These are phyloP conservation scores for Craterocephalus amniculus DNA, from an alignment of 2,797 vertebrate genomes.

Conservation along the genomic window DNA sequence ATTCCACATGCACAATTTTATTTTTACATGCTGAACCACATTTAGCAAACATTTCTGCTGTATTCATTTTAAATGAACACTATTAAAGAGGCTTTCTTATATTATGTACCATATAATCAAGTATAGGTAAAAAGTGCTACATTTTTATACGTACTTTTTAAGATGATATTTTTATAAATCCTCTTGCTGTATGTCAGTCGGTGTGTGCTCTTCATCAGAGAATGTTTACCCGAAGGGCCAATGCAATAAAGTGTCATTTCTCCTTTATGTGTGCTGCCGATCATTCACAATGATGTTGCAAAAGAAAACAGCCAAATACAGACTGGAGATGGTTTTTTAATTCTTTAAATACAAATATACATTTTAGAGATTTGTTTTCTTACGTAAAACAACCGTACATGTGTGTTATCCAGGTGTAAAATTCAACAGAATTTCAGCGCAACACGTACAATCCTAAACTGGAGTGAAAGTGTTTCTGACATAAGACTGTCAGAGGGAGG, in stretches of 20 bases:
- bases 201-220: constrained; percentile 35
- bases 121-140: neutral
- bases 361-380: constrained; percentile 20
- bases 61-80: constrained; percentile 28
- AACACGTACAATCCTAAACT: neutral
- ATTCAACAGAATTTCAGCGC: neutral
- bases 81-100: constrained; percentile 28
- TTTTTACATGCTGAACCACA: constrained; percentile 5
- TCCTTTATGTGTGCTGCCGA: constrained; percentile 23
- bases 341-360: constrained; percentile 50
- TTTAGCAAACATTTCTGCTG: constrained; percentile 11
- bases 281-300: neutral
- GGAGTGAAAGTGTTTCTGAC: neutral
- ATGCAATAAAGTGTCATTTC: constrained; percentile 71
- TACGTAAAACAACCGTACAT: constrained; percentile 2
- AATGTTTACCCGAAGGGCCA: constrained; percentile 55
- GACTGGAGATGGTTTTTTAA: constrained; percentile 5
- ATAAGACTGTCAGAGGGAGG: neutral
- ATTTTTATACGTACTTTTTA: constrained; percentile 9
- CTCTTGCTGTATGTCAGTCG: constrained; percentile 54
- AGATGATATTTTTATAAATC: constrained; percentile 71
- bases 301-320: neutral
- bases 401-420: neutral
- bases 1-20: constrained; percentile 16
- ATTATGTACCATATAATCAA: constrained; percentile 51